Conservation (phyloP, 2,888 invertebrate genomes). For the Actias luna region DNA sequence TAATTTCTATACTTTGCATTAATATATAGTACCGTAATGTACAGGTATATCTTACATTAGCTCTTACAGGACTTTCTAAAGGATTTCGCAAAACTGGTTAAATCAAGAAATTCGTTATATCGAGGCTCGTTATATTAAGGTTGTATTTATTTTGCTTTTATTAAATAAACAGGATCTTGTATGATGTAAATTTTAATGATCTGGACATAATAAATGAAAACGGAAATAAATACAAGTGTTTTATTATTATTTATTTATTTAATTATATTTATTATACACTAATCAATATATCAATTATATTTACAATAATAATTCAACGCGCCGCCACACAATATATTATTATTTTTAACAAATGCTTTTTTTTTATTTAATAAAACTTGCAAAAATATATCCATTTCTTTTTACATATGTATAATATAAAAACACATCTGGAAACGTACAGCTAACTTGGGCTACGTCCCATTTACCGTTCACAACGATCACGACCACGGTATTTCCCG, state of each 20-base stretch:
- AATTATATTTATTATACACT: conserved; percentile 57
- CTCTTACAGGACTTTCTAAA: too few relatives aligned
- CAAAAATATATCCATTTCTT: conserved; percentile 53
- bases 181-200: conserved; percentile 2
- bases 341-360: conserved; percentile 65
- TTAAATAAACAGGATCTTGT: not conserved
- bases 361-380: conserved; percentile 44
- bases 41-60: too few relatives aligned
- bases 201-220: conserved; percentile 6
- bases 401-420: too few relatives aligned
- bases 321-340: conserved; percentile 47
- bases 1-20: too few relatives aligned
- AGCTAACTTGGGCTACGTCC: too few relatives aligned
- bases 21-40: too few relatives aligned
- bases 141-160: too few relatives aligned
- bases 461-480: too few relatives aligned
- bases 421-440: conserved; percentile 35
- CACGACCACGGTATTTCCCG: too few relatives aligned
- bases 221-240: conserved; percentile 12
- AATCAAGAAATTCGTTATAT: too few relatives aligned
- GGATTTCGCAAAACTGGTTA: too few relatives aligned
- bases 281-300: conserved; percentile 72
- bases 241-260: conserved; percentile 44
- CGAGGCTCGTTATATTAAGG: too few relatives aligned
- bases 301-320: conserved; percentile 60